Percentiles rank a stretch among this genome's conserved stretches.
Conservation (phyloP, 2,797 vertebrate species). For the Poeciliopsis infans region DNA sequence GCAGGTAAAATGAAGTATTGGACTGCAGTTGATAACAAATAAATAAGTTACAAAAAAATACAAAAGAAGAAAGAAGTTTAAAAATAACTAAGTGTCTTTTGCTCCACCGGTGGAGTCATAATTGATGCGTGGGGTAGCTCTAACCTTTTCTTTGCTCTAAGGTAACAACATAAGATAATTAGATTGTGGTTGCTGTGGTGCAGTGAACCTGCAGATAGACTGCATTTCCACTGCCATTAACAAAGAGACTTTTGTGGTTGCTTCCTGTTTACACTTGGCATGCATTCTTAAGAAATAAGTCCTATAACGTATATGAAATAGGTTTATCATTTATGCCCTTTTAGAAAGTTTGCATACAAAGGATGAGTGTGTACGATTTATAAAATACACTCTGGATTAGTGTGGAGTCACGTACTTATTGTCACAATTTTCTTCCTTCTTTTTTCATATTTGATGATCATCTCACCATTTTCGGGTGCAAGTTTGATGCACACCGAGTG, state of each 20-base stretch:
- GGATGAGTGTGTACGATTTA: too few relatives aligned
- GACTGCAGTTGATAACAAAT: neutral
- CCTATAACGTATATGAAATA: neutral
- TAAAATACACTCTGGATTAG: neutral
- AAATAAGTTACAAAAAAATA: neutral
- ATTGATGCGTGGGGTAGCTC: neutral
- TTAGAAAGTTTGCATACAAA: neutral
- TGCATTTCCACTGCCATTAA: neutral
- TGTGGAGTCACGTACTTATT: neutral
- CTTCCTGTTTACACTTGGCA: neutral
- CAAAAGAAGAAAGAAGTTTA: neutral
- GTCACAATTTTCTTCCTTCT: neutral
- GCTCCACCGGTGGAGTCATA: neutral
- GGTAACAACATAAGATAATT: constrained; percentile 6
- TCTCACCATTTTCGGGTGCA: neutral
- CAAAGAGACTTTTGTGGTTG: neutral
- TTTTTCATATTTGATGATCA: neutral
- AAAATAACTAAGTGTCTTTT: neutral
- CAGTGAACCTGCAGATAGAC: neutral
- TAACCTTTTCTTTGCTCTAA: constrained; percentile 1
- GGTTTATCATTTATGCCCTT: neutral
- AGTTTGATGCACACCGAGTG: neutral
- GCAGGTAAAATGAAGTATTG: neutral
- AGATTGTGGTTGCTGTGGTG: neutral
- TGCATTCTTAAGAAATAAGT: neutral